phyloP scores from a whole-genome alignment of 1,140 invertebrate species.

The Bombus polaris region DNA sequence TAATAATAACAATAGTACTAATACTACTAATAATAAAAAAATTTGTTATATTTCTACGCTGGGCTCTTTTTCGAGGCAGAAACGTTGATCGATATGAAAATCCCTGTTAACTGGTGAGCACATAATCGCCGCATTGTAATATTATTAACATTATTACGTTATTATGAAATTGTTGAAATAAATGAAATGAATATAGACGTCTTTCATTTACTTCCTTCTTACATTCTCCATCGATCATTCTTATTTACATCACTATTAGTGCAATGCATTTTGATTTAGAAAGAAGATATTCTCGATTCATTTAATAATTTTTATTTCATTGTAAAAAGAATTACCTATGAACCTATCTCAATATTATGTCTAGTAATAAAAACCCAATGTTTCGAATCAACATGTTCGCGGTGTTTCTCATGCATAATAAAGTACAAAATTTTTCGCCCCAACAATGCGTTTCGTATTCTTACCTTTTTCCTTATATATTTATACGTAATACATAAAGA shows the following conservation, averaged over 20 bases:
- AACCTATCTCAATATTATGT: slow-evolving; percentile 45
- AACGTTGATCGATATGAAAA: slow-evolving; percentile 82
- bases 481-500: slow-evolving; percentile 25
- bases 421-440: slow-evolving; percentile 58
- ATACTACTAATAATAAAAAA: slow-evolving; percentile 70
- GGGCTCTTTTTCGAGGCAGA: slow-evolving; percentile 81
- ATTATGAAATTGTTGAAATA: slow-evolving; percentile 84
- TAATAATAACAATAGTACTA: slow-evolving; percentile 58
- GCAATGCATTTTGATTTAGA: background rate
- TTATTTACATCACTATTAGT: too few species aligned
- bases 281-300: background rate
- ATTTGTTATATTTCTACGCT: slow-evolving; percentile 83
- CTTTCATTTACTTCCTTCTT: slow-evolving; percentile 68
- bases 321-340: slow-evolving; percentile 59
- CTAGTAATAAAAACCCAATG: slow-evolving; percentile 48
- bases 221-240: slow-evolving; percentile 3
- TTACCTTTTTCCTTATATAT: background rate
- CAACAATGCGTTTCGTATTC: slow-evolving; percentile 38
- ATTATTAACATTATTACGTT: slow-evolving; percentile 83
- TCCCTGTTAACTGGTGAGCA: slow-evolving; percentile 83
- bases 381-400: slow-evolving; percentile 26
- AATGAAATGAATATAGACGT: slow-evolving; percentile 81
- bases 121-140: slow-evolving; percentile 82
- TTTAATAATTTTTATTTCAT: slow-evolving; percentile 61
- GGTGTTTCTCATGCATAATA: slow-evolving; percentile 55